Evolutionary conservation across 2,113 vertebrate genomes (phyloP).

Genomic region (Mesoclemmys tuberculata): DNA sequence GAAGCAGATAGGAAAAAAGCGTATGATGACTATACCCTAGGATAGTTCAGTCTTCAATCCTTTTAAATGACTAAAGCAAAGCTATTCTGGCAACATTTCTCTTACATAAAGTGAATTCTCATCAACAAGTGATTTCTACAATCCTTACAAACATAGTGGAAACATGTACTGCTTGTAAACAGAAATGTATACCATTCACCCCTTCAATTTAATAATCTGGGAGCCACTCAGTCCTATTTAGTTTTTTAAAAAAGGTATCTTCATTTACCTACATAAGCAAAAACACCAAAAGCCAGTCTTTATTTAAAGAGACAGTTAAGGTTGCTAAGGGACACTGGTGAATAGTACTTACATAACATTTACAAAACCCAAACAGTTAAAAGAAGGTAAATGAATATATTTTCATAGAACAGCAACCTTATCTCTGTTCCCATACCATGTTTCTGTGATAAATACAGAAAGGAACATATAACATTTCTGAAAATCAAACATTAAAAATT

Average conservation of each 20-base stretch:
- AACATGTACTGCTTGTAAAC: neutral
- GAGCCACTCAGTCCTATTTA: neutral
- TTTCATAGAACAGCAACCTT: neutral
- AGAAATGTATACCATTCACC: neutral
- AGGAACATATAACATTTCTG: neutral
- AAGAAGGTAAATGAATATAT: conserved; percentile 14
- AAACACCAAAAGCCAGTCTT: neutral
- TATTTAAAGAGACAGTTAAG: neutral
- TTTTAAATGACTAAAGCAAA: conserved; percentile 17
- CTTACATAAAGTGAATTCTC: neutral
- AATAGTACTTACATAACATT: neutral
- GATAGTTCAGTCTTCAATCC: neutral
- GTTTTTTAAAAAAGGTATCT: neutral
- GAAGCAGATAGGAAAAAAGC: neutral
- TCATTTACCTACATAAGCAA: neutral
- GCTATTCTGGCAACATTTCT: neutral
- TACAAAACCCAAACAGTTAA: conserved; percentile 19
- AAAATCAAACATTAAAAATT: neutral
- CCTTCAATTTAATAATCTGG: neutral
- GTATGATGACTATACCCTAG: neutral
- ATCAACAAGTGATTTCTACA: neutral
- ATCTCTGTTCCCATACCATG: neutral
- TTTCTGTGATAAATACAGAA: conserved; percentile 27
- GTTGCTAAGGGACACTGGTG: neutral
- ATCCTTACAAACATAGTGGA: neutral